Evolutionary conservation across 2,888 invertebrate genomes (phyloP), one percentile per base, ranked within the genome.

Genomic region (Nematopogon swammerdamellus): DNA sequence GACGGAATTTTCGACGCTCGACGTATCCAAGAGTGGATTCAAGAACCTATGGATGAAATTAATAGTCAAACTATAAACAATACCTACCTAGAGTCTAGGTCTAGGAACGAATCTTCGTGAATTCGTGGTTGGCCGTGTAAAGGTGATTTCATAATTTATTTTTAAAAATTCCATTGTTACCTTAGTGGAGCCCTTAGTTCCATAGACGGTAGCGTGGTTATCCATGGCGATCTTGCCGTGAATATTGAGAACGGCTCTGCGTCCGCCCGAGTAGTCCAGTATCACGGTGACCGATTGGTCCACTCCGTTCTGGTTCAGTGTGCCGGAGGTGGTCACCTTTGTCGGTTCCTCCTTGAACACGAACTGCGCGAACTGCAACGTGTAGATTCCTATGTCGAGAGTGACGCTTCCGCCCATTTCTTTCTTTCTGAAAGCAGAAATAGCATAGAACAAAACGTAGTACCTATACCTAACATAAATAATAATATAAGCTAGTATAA

Each of bases 321-420:
- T 81, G 1, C 92, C 95, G 2, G 74, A 67, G 0, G 89, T 87
- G 19, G 81, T 81, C 42, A 95, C 82, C 53, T 82, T 83, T 19
- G 68, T 67, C 0, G 95, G 95, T 52, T 87, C 83, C 1, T 86
- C 84, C 58, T 82, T 81, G 66, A 87, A 92, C 3, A 88, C 76
- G 62, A 84, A 85, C 59, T 86, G 86, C 0, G 87, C 82, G 29
- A 91, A 82, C 60, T 94, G 91, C 14, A 92, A 72, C 0, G 80
- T 67, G 62, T 94, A 94, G 14, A 93, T 76, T 0, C 94, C 94
- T 45, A 93, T 65, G 61, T 93, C 93, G 16, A 92, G 70, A 44
- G 88, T 68, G 1, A 86, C 86, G 42, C 91, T 91, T 6, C 95
- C 95, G 1, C 95, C 95, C 45, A 90, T 61, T 19, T 85, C 80